Evolutionary conservation across 2,113 vertebrate genomes (phyloP), one percentile per base, ranked within the genome.

Genomic region (Dunckerocampus dactyliophorus): DNA sequence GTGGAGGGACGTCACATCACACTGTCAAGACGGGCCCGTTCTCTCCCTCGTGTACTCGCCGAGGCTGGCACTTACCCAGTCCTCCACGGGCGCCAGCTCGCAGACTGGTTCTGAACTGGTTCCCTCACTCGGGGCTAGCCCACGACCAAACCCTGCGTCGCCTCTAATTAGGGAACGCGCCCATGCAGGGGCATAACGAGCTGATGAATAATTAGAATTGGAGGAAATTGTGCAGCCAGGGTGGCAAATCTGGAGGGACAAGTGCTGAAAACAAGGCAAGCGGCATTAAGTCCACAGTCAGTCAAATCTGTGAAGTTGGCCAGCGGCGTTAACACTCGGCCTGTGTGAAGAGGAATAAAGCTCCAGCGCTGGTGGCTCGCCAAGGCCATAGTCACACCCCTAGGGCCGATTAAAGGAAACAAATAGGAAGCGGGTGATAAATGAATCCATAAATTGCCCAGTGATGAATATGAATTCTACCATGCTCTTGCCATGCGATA

Each of bases 181-280:
- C 85, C 75, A 43, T 76, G 77, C 84, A 15, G 72, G 72, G 86
- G 80, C 88, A 85, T 90, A 90, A 91, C 81, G 84, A 90, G 90
- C 87, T 89, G 88, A 90, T 87, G 90, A 90, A 91, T 92, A 91
- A 92, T 91, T 91, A 91, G 82, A 88, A 89, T 89, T 84, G 84
- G 86, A 85, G 79, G 82, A 89, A 89, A 90, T 91, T 92, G 91
- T 92, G 90, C 91, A 92, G 88, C 85, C 88, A 82, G 86, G 88
- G 89, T 86, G 88, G 90, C 92, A 95, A 95, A 95, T 96, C 89
- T 93, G 90, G 92, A 94, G 89, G 93, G 93, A 94, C 94, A 95
- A 94, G 92, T 92, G 92, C 92, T 94, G 94, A 92, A 93, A 94
- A 92, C 88, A 84, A 94, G 93, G 92, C 93, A 93, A 85, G 90